Percentiles rank a stretch among this genome's conserved stretches.
These are phyloP conservation scores for Andrena flavipes DNA, from an alignment of 2,888 invertebrate genomes.

Conservation along the genomic window DNA sequence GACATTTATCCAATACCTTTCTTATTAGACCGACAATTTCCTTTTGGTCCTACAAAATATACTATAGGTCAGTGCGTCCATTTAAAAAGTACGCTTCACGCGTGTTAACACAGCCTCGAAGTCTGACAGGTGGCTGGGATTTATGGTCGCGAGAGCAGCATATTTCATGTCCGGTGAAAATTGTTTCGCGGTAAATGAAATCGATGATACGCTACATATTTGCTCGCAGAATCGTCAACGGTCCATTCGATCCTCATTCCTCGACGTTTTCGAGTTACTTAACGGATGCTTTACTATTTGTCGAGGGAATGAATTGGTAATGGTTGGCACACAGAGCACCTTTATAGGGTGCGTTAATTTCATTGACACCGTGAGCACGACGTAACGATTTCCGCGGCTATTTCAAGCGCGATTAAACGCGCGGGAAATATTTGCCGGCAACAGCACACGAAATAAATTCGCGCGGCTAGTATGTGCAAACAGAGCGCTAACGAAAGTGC, in stretches of 20 bases:
- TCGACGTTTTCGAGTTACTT: not conserved
- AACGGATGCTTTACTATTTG: not conserved
- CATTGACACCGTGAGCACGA: not conserved
- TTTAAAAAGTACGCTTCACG: not conserved
- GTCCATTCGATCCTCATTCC: not conserved
- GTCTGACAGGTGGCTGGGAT: not conserved
- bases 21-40: not conserved
- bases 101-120: not conserved
- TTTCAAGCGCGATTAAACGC: constrained; percentile 29
- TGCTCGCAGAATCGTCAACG: not conserved
- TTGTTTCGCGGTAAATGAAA: not conserved
- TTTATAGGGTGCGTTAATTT: not conserved
- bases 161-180: constrained; percentile 14
- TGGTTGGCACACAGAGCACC: not conserved
- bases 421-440: constrained; percentile 25
- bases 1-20: not conserved
- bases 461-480: constrained; percentile 7
- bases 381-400: not conserved
- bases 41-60: not conserved
- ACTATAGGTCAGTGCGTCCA: not conserved
- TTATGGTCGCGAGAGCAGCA: not conserved
- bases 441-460: constrained; percentile 39
- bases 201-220: not conserved
- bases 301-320: not conserved
- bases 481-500: constrained; percentile 29